A percentile compares a stretch with the other conserved stretches of the same genome.
phyloP scores from a whole-genome alignment of 2,797 vertebrate genomes.

The Lithobates sylvaticus region DNA sequence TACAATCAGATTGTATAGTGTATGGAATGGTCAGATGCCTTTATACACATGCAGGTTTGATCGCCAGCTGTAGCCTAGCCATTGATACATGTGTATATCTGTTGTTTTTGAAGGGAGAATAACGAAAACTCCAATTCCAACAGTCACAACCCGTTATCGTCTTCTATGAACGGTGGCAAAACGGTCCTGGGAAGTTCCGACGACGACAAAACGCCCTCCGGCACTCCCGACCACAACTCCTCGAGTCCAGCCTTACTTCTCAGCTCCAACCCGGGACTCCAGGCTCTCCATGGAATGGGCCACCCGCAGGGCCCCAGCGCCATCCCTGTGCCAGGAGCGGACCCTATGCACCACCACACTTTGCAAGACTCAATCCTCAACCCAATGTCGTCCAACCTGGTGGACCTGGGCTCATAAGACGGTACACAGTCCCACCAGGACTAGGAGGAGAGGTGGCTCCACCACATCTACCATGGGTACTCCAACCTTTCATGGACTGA shows the following conservation, averaged over 20 bases:
- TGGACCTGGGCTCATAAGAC: constrained; percentile 95
- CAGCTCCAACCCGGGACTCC: constrained; percentile 86
- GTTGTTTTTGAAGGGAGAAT: constrained; percentile 88
- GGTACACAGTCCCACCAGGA: constrained; percentile 69
- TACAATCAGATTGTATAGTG: too few relatives aligned
- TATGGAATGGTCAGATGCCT: neutral
- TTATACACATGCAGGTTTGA: neutral
- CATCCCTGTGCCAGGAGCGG: constrained; percentile 88
- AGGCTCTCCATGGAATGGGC: constrained; percentile 90
- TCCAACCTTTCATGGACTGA: constrained; percentile 57
- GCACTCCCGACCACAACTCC: constrained; percentile 95
- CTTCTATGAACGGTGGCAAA: constrained; percentile 94
- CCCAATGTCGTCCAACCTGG: constrained; percentile 97
- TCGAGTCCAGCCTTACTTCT: constrained; percentile 92
- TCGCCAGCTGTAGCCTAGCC: neutral
- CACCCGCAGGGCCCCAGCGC: constrained; percentile 97
- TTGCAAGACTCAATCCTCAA: constrained; percentile 98
- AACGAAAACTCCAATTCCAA: constrained; percentile 97
- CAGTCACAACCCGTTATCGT: constrained; percentile 92
- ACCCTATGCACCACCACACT: constrained; percentile 92
- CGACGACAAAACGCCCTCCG: constrained; percentile 96
- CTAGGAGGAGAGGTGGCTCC: constrained; percentile 67
- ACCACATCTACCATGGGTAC: constrained; percentile 65
- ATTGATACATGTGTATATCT: constrained; percentile 32
- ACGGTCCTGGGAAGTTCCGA: constrained; percentile 97